Evolutionary conservation across 2,888 invertebrate genomes (phyloP), one percentile per base, ranked within the genome.

Genomic region (Cephus rjabovi): DNA sequence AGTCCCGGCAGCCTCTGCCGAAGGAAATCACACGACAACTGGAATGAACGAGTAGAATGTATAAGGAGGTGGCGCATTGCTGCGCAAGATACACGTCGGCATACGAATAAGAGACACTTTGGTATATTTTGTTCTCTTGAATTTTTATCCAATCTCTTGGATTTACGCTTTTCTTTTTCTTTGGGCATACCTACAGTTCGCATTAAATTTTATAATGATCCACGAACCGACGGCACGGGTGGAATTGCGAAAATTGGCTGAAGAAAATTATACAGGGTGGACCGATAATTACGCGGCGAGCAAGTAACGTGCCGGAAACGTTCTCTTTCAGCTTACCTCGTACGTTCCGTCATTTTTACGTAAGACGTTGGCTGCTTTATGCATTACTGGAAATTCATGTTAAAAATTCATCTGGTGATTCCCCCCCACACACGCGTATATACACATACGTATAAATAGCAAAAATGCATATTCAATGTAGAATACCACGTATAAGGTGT

Each of bases 51-150:
- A 82, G 80, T 78, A 73, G 87, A 88, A 88, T 88, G 86, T 85
- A 82, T 81, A 85, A 87, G 74, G 78, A 84, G 86, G 78, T 79
- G 86, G 86, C 87, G 86, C 87, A 87, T 87, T 87, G 87, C 84
- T 85, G 82, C 82, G 81, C 81, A 78, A 82, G 80, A 80, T 78
- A 81, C 56, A 56, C 56, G 56, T 56, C 56, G 1, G 56, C 56
- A 56, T 56, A 56, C 56, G 56, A 56, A 56, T 56, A 56, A 23
- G 56, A 56, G 56, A 56, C 56, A 23, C 56, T 56, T 56, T 23
- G 56, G 56, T 56, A 23, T 56, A 56, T 56, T 15, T 56, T 15
- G 40, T 40, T 23, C 6, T 56, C 56, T 23, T 56, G 23, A 56
- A 56, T 56, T 56, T 56, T 56, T 23, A 23, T 56, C 23, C 56